These are phyloP conservation scores for Lamellibrachia columna DNA, from an alignment of 2,888 invertebrate species.

Conservation along the genomic window DNA sequence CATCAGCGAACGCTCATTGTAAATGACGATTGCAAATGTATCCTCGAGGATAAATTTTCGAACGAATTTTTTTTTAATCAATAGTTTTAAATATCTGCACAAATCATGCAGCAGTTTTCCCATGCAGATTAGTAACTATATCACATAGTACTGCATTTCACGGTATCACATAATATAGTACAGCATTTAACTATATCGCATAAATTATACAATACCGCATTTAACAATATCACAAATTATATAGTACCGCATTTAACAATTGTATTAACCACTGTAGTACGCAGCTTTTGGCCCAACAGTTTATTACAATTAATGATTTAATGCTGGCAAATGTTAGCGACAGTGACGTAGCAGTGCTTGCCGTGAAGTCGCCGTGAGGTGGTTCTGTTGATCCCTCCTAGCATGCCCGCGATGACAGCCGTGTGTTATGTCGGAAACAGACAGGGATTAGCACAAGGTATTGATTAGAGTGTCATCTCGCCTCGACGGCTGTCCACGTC, in stretches of 20 bases:
- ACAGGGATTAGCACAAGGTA: not conserved
- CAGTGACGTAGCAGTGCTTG: not conserved
- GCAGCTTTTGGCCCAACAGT: not conserved
- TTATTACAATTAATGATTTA: not conserved
- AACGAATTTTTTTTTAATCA: too few species aligned
- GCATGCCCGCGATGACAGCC: not conserved
- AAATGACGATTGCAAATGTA: not conserved
- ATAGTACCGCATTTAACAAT: not conserved
- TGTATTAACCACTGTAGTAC: not conserved
- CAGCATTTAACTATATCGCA: not conserved
- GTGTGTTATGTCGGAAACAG: not conserved
- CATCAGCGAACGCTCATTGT: not conserved
- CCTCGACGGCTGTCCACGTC: constrained; percentile 3
- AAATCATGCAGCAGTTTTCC: too few species aligned
- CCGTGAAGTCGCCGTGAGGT: not conserved
- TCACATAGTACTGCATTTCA: too few species aligned
- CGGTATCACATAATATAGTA: not conserved
- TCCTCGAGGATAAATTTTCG: not conserved
- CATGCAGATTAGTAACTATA: too few species aligned
- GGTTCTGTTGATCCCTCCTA: not conserved
- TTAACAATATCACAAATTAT: not conserved
- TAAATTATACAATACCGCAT: not conserved
- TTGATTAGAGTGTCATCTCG: constrained; percentile 10
- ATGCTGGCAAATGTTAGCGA: not conserved
- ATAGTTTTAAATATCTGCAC: too few species aligned